phyloP scores from a whole-genome alignment of 2,797 vertebrate genomes.

The Heteromormyrus szaboi region DNA sequence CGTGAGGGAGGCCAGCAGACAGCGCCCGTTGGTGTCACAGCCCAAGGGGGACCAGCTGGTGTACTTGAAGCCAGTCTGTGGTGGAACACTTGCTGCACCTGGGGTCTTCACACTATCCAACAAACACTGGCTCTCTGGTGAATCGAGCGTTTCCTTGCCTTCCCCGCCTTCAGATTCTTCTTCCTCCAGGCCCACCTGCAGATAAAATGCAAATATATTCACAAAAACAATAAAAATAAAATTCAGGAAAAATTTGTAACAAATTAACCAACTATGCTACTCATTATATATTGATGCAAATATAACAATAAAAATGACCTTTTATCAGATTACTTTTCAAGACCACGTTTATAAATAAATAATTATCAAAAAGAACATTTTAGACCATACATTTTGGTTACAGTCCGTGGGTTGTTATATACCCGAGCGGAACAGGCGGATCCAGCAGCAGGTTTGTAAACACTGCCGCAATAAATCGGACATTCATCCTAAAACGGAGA shows the following conservation, averaged over 20 bases:
- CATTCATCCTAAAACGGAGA: background rate
- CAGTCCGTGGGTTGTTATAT: background rate
- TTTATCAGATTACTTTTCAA: background rate
- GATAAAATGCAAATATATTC: background rate
- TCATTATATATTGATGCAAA: background rate
- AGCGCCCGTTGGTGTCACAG: conserved; percentile 75
- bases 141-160: conserved; percentile 65
- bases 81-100: conserved; percentile 50
- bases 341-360: background rate
- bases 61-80: conserved; percentile 76
- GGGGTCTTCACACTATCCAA: conserved; percentile 78
- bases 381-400: background rate
- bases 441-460: background rate
- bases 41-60: conserved; percentile 88
- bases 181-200: conserved; percentile 75
- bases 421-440: background rate
- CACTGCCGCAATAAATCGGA: background rate
- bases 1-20: conserved; percentile 81
- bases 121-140: conserved; percentile 60
- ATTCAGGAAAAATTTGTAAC: background rate
- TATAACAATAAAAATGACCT: background rate
- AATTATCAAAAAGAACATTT: background rate
- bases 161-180: conserved; percentile 53
- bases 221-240: background rate
- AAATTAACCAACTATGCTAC: background rate